Conservation (phyloP, 2,113 vertebrate species). For the Pseudopipra pipra region DNA sequence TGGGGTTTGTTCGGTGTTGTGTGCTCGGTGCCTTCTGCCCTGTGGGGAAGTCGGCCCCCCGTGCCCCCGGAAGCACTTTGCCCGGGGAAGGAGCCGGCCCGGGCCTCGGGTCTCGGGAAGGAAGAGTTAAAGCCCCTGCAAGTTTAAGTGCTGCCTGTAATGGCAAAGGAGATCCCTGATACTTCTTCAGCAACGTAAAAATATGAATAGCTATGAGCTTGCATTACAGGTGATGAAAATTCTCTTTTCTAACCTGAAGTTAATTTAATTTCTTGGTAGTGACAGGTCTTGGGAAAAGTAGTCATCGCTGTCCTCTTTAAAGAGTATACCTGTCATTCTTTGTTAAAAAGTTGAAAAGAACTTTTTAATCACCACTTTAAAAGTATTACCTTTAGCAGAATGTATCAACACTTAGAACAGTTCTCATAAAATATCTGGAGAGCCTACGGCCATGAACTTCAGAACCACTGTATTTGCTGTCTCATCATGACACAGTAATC, state of each 20-base stretch:
- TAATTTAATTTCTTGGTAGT: neutral
- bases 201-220: accelerated
- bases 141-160: accelerated
- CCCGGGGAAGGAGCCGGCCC: neutral
- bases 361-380: neutral
- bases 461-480: neutral
- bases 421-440: neutral
- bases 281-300: neutral
- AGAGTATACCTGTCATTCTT: neutral
- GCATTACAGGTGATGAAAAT: accelerated
- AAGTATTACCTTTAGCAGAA: neutral
- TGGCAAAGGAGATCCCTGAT: neutral
- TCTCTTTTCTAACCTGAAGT: neutral
- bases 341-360: neutral
- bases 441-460: neutral
- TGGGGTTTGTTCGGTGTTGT: neutral
- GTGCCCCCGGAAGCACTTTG: neutral
- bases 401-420: neutral
- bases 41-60: neutral
- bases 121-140: accelerated
- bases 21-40: no score
- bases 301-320: neutral
- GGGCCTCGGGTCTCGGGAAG: no score
- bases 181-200: neutral
- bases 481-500: accelerated